Percentiles rank a stretch among this genome's conserved stretches.
phyloP scores from a whole-genome alignment of 2,888 invertebrate genomes.

The Hypselothyrea guttata region DNA sequence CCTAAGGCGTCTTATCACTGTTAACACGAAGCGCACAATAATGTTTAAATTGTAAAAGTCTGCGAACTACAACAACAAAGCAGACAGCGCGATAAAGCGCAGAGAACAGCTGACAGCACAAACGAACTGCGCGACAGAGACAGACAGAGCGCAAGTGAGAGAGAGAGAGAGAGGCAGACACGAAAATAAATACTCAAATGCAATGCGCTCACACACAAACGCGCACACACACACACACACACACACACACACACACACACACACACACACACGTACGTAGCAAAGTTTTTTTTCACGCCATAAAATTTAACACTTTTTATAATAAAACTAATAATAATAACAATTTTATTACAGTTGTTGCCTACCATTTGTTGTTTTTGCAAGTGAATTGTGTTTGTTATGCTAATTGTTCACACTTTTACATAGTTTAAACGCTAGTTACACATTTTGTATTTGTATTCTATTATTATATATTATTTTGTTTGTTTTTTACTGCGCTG shows the following conservation, averaged over 20 bases:
- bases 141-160: conserved; percentile 17
- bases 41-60: conserved; percentile 31
- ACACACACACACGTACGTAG: background rate
- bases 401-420: conserved; percentile 5
- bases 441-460: too few species aligned
- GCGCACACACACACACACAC: background rate
- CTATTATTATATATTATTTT: conserved; percentile 1
- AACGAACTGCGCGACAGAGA: conserved; percentile 8
- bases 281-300: background rate
- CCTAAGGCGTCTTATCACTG: conserved; percentile 33
- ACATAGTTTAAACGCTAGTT: conserved; percentile 36
- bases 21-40: conserved; percentile 16
- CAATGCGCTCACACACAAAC: conserved; percentile 1
- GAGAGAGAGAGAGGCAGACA: conserved; percentile 15
- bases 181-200: conserved; percentile 1
- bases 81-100: conserved; percentile 42
- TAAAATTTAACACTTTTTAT: too few species aligned
- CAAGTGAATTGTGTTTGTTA: conserved; percentile 17
- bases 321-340: conserved; percentile 1
- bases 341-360: conserved; percentile 15
- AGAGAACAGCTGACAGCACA: conserved; percentile 63
- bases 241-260: conserved; percentile 4
- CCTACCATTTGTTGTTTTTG: conserved; percentile 67
- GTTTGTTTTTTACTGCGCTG: conserved; percentile 40
- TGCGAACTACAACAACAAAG: conserved; percentile 15